A percentile compares a stretch with the other conserved stretches of the same genome.
Evolutionary conservation across 2,797 vertebrate species (phyloP).

Genomic region (Hybognathus amarus): DNA sequence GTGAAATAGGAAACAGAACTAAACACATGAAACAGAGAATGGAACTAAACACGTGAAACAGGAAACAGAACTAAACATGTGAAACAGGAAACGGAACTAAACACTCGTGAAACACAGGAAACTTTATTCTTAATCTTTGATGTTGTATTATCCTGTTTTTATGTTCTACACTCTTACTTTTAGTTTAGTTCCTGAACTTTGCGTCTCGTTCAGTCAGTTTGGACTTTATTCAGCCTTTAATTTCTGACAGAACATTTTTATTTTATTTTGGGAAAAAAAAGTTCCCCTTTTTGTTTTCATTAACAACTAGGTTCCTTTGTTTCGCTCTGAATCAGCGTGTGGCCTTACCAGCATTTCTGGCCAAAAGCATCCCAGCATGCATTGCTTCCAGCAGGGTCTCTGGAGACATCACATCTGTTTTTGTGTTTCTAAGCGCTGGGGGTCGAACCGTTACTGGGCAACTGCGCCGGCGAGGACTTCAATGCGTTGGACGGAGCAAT

Average conservation of each 20-base stretch:
- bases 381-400: slow-evolving; percentile 16
- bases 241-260: not conserved
- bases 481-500: not conserved
- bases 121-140: not conserved
- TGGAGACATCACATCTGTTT: slow-evolving; percentile 48
- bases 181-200: not conserved
- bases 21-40: too few relatives aligned
- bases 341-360: slow-evolving; percentile 19
- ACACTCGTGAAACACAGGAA: too few relatives aligned
- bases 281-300: slow-evolving; percentile 6
- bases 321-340: slow-evolving; percentile 12
- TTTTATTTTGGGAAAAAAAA: slow-evolving; percentile 19
- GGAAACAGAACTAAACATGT: too few relatives aligned
- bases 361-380: slow-evolving; percentile 47
- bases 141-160: not conserved
- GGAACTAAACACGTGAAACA: not conserved
- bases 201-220: not conserved
- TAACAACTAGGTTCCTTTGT: slow-evolving; percentile 25
- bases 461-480: not conserved
- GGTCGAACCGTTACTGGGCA: slow-evolving; percentile 32
- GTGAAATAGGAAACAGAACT: too few relatives aligned
- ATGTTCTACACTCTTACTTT: not conserved
- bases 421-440: slow-evolving; percentile 1
- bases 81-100: not conserved
- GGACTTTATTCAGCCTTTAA: slow-evolving; percentile 20